Evolutionary conservation across 2,797 vertebrate species (phyloP), one percentile per base, ranked within the genome.

Genomic region (Chrysocyon brachyurus): DNA sequence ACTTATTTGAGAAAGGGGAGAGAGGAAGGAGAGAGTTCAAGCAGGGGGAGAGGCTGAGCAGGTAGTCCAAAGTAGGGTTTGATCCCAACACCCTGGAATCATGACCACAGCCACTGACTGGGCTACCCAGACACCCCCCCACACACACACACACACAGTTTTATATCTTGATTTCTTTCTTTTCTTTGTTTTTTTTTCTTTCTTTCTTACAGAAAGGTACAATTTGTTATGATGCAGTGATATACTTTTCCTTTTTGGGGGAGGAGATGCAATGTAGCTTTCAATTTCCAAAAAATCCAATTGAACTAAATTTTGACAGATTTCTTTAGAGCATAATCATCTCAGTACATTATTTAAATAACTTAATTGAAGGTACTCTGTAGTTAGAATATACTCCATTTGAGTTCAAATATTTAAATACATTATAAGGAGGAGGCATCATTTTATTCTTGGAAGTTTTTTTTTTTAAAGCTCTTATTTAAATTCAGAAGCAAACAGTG

Each of bases 321-420:
- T 56, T 95, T 91, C 92, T 54, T 78, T 87, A 87, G 46, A 90
- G 33, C 24, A 26, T 87, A 90, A 75, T 95, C 72, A 94, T 70
- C 49, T 97, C 49, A 92, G 61, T 82, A 88, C 66, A 86, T 93
- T 86, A 91, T 96, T 92, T 86, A 94, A 90, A 88, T 77, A 66
- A 28, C 24, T 82, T 96, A 97, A 89, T 73, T 93, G 57, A 82
- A 88, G 31, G 16, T 88, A 82, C 87, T 84, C 56, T 56, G 79
- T 83, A 22, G 87, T 95, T 83, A 61, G 59, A 95, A 93, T 54
- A 17, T 64, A 81, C 3, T 79, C 49, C 10, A 78, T 91, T 83
- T 93, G 52, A 92, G 90, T 33, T 14, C 90, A 78, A 87, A 77
- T 77, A 90, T 87, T 78, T 94, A 88, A 96, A 59, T 85, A 75